phyloP scores from a whole-genome alignment of 2,797 vertebrate species.

The Hydrocynus forskahlii region DNA sequence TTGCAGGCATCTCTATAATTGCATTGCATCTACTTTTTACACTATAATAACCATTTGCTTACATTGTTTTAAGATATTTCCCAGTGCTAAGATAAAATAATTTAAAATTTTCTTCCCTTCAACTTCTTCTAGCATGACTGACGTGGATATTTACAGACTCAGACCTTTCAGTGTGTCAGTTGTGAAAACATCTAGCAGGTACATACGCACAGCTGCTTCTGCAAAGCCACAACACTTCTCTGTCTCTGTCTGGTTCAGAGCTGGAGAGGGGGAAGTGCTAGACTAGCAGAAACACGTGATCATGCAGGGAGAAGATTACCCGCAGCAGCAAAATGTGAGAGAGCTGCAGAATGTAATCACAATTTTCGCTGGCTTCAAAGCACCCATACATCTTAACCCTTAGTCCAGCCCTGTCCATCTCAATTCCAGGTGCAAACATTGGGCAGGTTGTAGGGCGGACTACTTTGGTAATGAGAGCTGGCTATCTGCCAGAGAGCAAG shows the following conservation, averaged over 20 bases:
- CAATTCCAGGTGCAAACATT: conserved; percentile 52
- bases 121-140: conserved; percentile 52
- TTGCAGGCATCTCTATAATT: conserved; percentile 55
- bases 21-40: conserved; percentile 46
- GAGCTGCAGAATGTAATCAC: conserved; percentile 66
- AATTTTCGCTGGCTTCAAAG: conserved; percentile 67
- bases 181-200: conserved; percentile 70
- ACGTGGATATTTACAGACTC: conserved; percentile 63
- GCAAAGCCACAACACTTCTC: conserved; percentile 67
- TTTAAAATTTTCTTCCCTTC: background rate
- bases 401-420: conserved; percentile 47
- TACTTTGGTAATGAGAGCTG: conserved; percentile 57
- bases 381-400: conserved; percentile 63
- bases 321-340: conserved; percentile 62
- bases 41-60: conserved; percentile 51
- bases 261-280: background rate
- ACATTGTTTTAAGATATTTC: conserved; percentile 63
- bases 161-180: conserved; percentile 52
- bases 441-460: conserved; percentile 69
- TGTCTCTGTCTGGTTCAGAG: conserved; percentile 48
- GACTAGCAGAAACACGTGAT: conserved; percentile 9
- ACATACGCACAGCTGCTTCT: conserved; percentile 64
- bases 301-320: conserved; percentile 59
- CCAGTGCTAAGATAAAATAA: conserved; percentile 33
- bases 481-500: conserved; percentile 56